These are phyloP conservation scores for Arnoldichthys spilopterus DNA, from an alignment of 2,797 vertebrate genomes.

Conservation along the genomic window DNA sequence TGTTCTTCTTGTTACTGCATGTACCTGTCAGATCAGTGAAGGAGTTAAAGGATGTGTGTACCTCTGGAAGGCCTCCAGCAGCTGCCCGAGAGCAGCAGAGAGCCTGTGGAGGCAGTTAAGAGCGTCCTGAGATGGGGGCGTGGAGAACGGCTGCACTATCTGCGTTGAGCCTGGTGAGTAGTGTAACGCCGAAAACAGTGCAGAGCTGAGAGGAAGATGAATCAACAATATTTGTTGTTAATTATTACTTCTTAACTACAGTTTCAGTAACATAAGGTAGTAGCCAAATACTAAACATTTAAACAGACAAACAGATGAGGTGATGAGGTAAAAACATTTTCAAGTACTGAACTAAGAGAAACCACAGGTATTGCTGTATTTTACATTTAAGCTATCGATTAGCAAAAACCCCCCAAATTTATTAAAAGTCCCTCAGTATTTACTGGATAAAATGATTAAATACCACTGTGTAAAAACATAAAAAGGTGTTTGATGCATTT, in stretches of 20 bases:
- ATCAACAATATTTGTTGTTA: neutral
- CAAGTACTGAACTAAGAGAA: neutral
- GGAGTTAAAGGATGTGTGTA: slow-evolving; percentile 59
- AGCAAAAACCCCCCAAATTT: too few species aligned
- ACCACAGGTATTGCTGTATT: neutral
- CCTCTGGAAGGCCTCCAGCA: slow-evolving; percentile 87
- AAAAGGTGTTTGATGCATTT: too few species aligned
- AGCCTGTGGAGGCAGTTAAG: slow-evolving; percentile 84
- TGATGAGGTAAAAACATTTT: neutral
- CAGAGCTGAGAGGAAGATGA: slow-evolving; percentile 60
- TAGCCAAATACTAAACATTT: neutral
- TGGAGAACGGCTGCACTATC: slow-evolving; percentile 56
- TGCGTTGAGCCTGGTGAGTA: slow-evolving; percentile 70
- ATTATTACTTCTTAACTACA: neutral
- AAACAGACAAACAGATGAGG: neutral
- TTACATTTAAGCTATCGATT: too few species aligned
- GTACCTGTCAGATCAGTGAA: neutral
- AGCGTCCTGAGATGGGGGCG: slow-evolving; percentile 77
- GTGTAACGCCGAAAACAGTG: slow-evolving; percentile 75
- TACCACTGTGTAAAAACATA: too few species aligned
- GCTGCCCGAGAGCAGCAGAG: slow-evolving; percentile 80
- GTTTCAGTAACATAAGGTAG: neutral
- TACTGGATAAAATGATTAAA: too few species aligned
- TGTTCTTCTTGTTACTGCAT: neutral
- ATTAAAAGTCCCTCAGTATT: too few species aligned